Evolutionary conservation across 1,140 invertebrate species (phyloP).

Genomic region (Leptinotarsa undecemlineata): DNA sequence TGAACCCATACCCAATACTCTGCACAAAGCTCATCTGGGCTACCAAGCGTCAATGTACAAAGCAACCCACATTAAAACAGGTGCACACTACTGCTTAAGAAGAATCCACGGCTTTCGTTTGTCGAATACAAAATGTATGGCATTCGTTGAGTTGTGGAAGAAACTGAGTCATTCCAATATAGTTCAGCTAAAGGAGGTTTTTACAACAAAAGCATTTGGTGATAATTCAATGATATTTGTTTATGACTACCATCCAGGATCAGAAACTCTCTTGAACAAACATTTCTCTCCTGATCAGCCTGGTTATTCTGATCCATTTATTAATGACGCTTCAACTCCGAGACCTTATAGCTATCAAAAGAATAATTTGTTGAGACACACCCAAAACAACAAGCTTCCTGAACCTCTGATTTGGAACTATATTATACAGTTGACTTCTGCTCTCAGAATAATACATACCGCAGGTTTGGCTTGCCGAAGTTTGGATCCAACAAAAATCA

Average conservation of each 20-base stretch:
- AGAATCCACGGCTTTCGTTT: conserved; percentile 85
- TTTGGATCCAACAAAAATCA: conserved; percentile 90
- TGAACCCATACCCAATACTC: conserved; percentile 65
- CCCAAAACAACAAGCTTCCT: conserved; percentile 76
- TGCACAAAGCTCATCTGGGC: conserved; percentile 70
- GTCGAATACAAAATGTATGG: conserved; percentile 82
- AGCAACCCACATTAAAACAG: conserved; percentile 86
- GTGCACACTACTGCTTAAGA: conserved; percentile 82
- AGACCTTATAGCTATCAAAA: conserved; percentile 83
- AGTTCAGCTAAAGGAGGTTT: conserved; percentile 88
- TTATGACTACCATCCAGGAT: conserved; percentile 92
- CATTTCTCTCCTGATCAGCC: conserved; percentile 79
- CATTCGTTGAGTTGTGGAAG: conserved; percentile 90
- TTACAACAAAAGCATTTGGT: conserved; percentile 93
- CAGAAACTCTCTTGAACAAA: conserved; percentile 83
- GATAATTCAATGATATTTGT: conserved; percentile 96
- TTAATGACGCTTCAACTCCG: conserved; percentile 79
- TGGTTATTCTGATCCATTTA: conserved; percentile 81
- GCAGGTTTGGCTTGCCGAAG: conserved; percentile 64
- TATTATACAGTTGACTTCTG: conserved; percentile 94
- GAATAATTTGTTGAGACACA: conserved; percentile 72
- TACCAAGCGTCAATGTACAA: conserved; percentile 89
- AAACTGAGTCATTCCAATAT: conserved; percentile 91
- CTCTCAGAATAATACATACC: conserved; percentile 87
- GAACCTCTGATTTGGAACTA: conserved; percentile 94